Evolutionary conservation across 2,113 vertebrate genomes (phyloP).

Genomic region (Etheostoma cragini): DNA sequence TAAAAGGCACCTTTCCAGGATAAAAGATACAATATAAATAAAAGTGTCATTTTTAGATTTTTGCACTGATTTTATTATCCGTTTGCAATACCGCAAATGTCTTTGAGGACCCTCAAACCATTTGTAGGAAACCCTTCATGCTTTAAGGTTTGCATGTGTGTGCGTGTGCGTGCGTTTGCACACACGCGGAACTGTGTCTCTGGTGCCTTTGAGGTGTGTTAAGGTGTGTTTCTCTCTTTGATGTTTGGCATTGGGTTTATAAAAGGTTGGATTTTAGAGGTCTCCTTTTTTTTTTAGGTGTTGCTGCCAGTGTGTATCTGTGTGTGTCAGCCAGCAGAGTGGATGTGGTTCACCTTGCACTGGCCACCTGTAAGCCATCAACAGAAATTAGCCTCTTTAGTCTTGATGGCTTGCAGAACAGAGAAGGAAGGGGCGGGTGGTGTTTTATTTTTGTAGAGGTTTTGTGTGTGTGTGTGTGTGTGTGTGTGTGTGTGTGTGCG

Average conservation of each 20-base stretch:
- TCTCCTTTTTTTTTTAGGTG: conserved; percentile 48
- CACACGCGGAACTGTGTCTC: conserved; percentile 57
- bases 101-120: conserved; percentile 60
- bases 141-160: conserved; percentile 64
- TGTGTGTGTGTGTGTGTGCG: conserved; percentile 18
- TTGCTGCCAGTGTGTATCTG: conserved; percentile 28
- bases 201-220: conserved; percentile 78
- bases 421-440: conserved; percentile 56
- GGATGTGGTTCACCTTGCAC: conserved; percentile 83
- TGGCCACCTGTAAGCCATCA: conserved; percentile 87
- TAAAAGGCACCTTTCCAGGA: conserved; percentile 45
- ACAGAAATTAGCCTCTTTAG: conserved; percentile 85
- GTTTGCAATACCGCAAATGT: background rate
- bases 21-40: conserved; percentile 2
- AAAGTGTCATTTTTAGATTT: conserved; percentile 29
- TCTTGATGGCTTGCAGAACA: conserved; percentile 83
- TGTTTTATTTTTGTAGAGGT: conserved; percentile 32
- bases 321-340: conserved; percentile 62
- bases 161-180: conserved; percentile 25
- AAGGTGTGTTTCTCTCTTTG: conserved; percentile 77
- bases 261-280: conserved; percentile 68
- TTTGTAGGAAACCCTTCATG: conserved; percentile 66
- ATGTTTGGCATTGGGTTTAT: conserved; percentile 76
- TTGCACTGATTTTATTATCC: conserved; percentile 19
- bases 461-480: conserved; percentile 24